Percentiles rank a stretch among this genome's conserved stretches.
phyloP scores from a whole-genome alignment of 2,888 invertebrate genomes.

The Philereme vetulata region DNA sequence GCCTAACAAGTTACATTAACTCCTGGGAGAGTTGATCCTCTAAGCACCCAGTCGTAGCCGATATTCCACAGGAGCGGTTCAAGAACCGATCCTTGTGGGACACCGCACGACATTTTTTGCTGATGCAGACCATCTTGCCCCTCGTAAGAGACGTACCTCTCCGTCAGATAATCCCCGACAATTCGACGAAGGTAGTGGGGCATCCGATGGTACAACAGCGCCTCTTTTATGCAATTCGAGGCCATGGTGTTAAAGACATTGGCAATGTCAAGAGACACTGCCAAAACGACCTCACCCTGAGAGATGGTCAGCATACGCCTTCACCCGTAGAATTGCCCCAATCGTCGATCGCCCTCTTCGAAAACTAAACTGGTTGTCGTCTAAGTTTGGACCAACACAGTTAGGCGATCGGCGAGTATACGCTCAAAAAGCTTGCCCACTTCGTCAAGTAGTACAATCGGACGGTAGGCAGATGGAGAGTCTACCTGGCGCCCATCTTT shows the following conservation, averaged over 20 bases:
- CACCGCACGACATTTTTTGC: slow-evolving; percentile 3
- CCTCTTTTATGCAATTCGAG: neutral
- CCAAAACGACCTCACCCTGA: neutral
- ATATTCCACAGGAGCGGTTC: no score
- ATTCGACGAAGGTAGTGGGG: neutral
- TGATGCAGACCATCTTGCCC: neutral
- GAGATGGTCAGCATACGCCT: neutral
- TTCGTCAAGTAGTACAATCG: no score
- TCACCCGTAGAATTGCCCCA: neutral
- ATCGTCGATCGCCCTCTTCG: neutral
- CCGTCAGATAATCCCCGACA: neutral
- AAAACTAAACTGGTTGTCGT: neutral
- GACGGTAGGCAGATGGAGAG: no score
- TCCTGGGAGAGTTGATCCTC: neutral
- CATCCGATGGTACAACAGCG: neutral
- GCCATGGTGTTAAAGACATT: neutral
- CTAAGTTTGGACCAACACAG: neutral
- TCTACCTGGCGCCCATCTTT: no score
- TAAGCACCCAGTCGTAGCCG: neutral
- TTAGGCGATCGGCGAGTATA: neutral
- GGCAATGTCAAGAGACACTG: no score
- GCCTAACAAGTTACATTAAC: slow-evolving; percentile 5
- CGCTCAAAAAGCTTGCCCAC: neutral
- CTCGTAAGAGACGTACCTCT: neutral
- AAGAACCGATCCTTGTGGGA: no score